Percentiles rank a stretch among this genome's conserved stretches.
phyloP scores from a whole-genome alignment of 1,140 invertebrate genomes.

The Agraylea sexmaculata region DNA sequence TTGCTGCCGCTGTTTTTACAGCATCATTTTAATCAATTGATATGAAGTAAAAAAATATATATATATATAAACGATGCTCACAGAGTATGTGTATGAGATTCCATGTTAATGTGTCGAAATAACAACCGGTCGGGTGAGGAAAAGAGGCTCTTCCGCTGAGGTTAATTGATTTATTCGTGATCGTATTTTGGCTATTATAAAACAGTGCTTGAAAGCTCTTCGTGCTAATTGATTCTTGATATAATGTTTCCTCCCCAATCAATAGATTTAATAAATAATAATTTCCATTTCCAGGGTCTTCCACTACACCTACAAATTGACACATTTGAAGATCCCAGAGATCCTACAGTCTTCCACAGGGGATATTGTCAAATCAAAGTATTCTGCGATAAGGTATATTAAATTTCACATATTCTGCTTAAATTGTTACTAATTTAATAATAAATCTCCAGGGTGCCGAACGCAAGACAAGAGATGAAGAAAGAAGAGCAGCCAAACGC shows the following conservation, averaged over 20 bases:
- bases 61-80: too few relatives aligned
- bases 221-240: constrained; percentile 20
- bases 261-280: constrained; percentile 8
- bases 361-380: constrained; percentile 99
- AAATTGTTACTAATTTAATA: too few relatives aligned
- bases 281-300: constrained; percentile 59
- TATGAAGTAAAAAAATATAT: too few relatives aligned
- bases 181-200: neutral
- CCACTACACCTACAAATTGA: constrained; percentile 97
- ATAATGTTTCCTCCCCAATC: neutral
- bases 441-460: constrained; percentile 95
- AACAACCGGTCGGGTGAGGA: constrained; percentile 1
- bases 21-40: too few relatives aligned
- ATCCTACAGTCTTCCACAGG: constrained; percentile 78
- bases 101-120: neutral
- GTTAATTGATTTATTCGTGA: constrained; percentile 2
- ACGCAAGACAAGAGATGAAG: constrained; percentile 95
- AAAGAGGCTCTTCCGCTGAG: constrained; percentile 1
- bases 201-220: neutral
- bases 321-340: constrained; percentile 92
- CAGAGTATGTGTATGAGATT: neutral
- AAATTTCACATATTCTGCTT: too few relatives aligned
- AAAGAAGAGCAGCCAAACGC: constrained; percentile 87
- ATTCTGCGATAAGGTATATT: constrained; percentile 96
- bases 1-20: too few relatives aligned